A percentile compares a stretch with the other conserved stretches of the same genome.
Evolutionary conservation across 2,888 invertebrate species (phyloP).

Genomic region (Meiosimyza platycephala): DNA sequence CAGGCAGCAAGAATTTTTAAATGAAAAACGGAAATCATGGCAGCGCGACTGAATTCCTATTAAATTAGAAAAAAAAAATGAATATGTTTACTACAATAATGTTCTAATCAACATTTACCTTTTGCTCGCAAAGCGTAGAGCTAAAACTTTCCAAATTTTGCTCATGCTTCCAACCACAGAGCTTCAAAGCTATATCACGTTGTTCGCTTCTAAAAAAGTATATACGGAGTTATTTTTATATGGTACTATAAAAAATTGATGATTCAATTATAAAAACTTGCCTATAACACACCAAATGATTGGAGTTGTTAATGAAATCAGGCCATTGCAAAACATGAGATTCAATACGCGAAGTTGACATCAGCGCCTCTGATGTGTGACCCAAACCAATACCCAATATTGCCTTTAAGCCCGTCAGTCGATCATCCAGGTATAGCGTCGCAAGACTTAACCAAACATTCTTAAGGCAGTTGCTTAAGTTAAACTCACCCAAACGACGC

Average conservation of each 20-base stretch:
- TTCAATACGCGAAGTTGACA: constrained; percentile 60
- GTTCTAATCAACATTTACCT: constrained; percentile 45
- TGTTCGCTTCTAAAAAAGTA: constrained; percentile 70
- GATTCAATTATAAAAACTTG: constrained; percentile 40
- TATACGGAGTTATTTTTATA: background rate
- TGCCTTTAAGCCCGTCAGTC: constrained; percentile 69
- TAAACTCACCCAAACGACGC: constrained; percentile 82
- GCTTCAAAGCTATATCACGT: constrained; percentile 81
- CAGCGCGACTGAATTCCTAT: constrained; percentile 81
- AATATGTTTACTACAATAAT: background rate
- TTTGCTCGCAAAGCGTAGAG: constrained; percentile 79
- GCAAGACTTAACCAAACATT: constrained; percentile 78
- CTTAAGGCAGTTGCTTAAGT: constrained; percentile 79
- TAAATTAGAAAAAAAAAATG: background rate
- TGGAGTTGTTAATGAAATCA: constrained; percentile 64
- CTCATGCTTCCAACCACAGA: constrained; percentile 92
- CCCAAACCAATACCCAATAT: constrained; percentile 63
- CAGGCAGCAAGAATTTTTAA: constrained; percentile 86
- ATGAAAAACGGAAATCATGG: constrained; percentile 92
- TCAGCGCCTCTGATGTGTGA: constrained; percentile 58
- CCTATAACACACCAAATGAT: constrained; percentile 60
- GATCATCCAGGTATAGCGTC: constrained; percentile 72
- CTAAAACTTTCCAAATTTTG: constrained; percentile 75
- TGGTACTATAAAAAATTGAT: background rate
- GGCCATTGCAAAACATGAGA: constrained; percentile 64